These are phyloP conservation scores for Scolopax mira DNA, from an alignment of 2,113 vertebrate species.

Conservation along the genomic window DNA sequence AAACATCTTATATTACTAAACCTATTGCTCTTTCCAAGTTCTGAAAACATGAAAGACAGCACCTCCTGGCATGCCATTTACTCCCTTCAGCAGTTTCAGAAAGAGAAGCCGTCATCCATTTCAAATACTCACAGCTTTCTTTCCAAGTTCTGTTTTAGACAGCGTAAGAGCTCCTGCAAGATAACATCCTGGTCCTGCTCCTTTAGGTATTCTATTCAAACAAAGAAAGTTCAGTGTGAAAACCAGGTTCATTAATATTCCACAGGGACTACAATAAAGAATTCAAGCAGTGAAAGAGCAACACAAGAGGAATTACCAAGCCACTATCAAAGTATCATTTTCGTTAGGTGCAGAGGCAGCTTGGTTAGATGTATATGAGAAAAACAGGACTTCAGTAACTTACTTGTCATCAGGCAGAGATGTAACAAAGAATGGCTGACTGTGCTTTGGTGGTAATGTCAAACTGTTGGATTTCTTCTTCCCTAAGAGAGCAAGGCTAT, in stretches of 20 bases:
- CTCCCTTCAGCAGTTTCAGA: background rate
- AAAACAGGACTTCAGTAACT: slow-evolving; percentile 59
- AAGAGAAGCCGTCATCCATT: background rate
- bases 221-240: background rate
- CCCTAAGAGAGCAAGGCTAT: slow-evolving; percentile 90
- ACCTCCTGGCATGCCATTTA: background rate
- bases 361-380: background rate
- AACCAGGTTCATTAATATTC: background rate
- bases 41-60: background rate
- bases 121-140: slow-evolving; percentile 95
- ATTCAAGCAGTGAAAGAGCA: background rate
- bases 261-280: background rate
- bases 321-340: background rate
- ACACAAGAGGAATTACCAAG: background rate
- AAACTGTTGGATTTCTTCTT: slow-evolving; percentile 94
- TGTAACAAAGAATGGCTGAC: slow-evolving; percentile 93
- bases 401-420: slow-evolving; percentile 96
- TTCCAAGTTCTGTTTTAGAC: slow-evolving; percentile 94
- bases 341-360: background rate
- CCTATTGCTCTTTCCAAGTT: background rate
- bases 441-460: slow-evolving; percentile 86
- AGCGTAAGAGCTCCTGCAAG: slow-evolving; percentile 90
- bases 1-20: background rate
- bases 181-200: slow-evolving; percentile 92
- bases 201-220: slow-evolving; percentile 89